Conservation (phyloP, 2,113 vertebrate genomes). For the Phylloscopus trochiloides region DNA sequence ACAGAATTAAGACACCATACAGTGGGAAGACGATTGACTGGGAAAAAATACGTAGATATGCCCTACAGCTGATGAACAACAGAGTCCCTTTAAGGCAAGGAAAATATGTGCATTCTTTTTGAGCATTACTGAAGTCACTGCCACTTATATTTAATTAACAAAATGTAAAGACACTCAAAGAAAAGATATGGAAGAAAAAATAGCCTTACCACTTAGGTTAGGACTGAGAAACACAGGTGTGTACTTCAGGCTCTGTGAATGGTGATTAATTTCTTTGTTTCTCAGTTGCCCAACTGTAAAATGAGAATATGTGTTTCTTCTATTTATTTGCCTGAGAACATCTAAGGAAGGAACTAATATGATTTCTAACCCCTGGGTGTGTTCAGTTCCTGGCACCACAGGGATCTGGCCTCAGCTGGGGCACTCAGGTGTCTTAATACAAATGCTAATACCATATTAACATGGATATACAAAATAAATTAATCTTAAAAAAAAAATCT, state of each 20-base stretch:
- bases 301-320: background rate
- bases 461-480: background rate
- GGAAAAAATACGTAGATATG: background rate
- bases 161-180: background rate
- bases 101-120: background rate
- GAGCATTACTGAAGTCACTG: background rate
- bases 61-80: background rate
- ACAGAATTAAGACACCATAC: background rate
- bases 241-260: background rate
- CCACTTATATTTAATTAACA: background rate
- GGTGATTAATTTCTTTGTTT: background rate
- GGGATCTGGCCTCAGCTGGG: background rate
- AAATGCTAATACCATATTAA: background rate
- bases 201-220: background rate
- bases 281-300: background rate
- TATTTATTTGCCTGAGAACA: background rate
- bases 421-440: background rate
- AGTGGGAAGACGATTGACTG: background rate
- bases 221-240: background rate
- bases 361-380: background rate
- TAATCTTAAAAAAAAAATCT: background rate
- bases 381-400: background rate
- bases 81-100: background rate
- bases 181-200: background rate
- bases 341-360: background rate